Conservation (phyloP, 2,113 vertebrate genomes). For the Podarcis raffonei region DNA sequence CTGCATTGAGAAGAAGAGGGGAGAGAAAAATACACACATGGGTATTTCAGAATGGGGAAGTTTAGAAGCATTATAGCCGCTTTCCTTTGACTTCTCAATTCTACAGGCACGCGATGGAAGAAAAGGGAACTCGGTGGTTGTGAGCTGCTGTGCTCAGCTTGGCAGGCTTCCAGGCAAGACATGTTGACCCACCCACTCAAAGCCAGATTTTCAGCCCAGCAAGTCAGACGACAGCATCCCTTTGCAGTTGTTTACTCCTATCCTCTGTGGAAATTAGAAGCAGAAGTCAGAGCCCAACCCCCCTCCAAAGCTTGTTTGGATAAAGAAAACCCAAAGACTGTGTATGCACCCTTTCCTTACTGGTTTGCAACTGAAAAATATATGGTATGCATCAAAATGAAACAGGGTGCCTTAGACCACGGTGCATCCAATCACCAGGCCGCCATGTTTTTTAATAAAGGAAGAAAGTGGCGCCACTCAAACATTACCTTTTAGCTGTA, state of each 20-base stretch:
- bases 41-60: not conserved
- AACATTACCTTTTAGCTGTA: not conserved
- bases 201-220: slow-evolving; percentile 45
- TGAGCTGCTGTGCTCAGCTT: slow-evolving; percentile 23
- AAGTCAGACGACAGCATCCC: not conserved
- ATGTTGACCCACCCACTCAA: slow-evolving; percentile 60
- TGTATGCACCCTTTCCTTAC: not conserved
- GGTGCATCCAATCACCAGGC: not conserved
- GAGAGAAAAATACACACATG: slow-evolving; percentile 32
- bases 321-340: not conserved
- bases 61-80: not conserved
- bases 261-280: slow-evolving; percentile 48
- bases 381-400: not conserved
- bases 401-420: not conserved
- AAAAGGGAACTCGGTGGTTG: not conserved
- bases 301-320: not conserved
- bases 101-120: not conserved
- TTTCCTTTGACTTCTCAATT: slow-evolving; percentile 5
- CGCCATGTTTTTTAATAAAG: not conserved
- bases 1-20: not conserved
- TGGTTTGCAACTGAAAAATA: not conserved
- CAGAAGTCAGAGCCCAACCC: slow-evolving; percentile 43
- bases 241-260: slow-evolving; percentile 17
- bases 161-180: not conserved
- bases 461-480: not conserved